phyloP scores from a whole-genome alignment of 2,888 invertebrate genomes.

The Nebria brevicollis region DNA sequence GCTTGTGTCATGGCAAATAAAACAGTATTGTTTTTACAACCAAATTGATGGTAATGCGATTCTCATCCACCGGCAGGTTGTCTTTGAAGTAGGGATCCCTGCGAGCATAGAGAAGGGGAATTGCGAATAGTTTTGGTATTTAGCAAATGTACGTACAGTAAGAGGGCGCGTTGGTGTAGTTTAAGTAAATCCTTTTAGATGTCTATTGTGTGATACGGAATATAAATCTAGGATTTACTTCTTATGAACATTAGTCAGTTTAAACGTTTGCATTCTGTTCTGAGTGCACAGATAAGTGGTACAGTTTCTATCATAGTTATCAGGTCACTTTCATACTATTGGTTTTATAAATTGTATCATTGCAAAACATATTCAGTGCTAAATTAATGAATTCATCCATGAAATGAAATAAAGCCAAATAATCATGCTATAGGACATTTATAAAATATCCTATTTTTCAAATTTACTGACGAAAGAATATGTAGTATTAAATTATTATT shows the following conservation, averaged over 20 bases:
- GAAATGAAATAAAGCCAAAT: too few species aligned
- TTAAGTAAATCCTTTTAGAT: neutral
- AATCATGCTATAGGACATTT: too few species aligned
- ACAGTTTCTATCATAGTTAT: neutral
- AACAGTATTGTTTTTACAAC: conserved; percentile 23
- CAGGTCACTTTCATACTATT: neutral
- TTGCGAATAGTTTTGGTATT: neutral
- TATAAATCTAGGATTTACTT: neutral
- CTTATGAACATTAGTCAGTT: neutral
- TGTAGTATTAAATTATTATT: too few species aligned
- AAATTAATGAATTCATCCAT: too few species aligned
- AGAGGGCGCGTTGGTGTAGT: neutral
- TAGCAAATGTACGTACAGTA: neutral
- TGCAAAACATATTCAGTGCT: too few species aligned
- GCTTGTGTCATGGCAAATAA: neutral
- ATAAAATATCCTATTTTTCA: too few species aligned
- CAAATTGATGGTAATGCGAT: conserved; percentile 24
- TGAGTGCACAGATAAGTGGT: neutral
- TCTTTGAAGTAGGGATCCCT: neutral
- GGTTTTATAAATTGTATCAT: too few species aligned
- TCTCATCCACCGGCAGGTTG: neutral
- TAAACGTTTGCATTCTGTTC: neutral
- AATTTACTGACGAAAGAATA: too few species aligned
- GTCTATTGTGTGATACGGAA: neutral
- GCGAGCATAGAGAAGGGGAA: neutral